Percentiles rank a stretch among this genome's conserved stretches.
phyloP scores from a whole-genome alignment of 1,140 invertebrate genomes.

The Popillia japonica region DNA sequence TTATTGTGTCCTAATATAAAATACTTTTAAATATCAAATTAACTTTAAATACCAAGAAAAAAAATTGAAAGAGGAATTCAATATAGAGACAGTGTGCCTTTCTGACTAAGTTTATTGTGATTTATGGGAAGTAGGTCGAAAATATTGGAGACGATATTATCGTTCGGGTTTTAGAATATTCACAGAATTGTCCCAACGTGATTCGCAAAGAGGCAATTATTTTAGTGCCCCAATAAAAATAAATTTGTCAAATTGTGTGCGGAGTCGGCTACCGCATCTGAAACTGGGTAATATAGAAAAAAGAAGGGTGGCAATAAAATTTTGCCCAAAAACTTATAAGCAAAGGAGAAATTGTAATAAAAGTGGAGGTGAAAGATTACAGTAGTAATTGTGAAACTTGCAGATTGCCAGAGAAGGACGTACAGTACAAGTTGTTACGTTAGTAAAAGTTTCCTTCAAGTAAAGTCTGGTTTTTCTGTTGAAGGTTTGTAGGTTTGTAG shows the following conservation, averaged over 20 bases:
- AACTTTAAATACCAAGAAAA: too few relatives aligned
- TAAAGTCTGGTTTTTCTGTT: not conserved
- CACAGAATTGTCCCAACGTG: not conserved
- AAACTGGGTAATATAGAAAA: not conserved
- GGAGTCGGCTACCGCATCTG: not conserved
- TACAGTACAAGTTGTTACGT: not conserved
- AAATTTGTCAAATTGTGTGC: constrained; percentile 16
- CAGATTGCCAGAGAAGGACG: not conserved
- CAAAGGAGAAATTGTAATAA: constrained; percentile 15
- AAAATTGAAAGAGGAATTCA: too few relatives aligned
- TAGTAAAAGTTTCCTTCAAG: not conserved
- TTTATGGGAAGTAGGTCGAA: not conserved
- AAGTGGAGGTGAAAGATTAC: constrained; percentile 1
- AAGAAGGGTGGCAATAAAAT: constrained; percentile 17
- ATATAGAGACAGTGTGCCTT: too few relatives aligned
- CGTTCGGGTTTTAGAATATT: not conserved
- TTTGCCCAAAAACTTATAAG: constrained; percentile 17
- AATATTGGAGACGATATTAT: not conserved
- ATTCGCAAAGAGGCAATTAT: constrained; percentile 32
- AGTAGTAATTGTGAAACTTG: not conserved
- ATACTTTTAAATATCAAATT: too few relatives aligned
- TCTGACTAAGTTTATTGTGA: not conserved
- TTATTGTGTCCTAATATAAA: too few relatives aligned
- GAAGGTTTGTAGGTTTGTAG: too few relatives aligned
- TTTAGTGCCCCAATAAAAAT: constrained; percentile 33